Conservation (phyloP, 2,113 vertebrate genomes). For the Symphodus melops region DNA sequence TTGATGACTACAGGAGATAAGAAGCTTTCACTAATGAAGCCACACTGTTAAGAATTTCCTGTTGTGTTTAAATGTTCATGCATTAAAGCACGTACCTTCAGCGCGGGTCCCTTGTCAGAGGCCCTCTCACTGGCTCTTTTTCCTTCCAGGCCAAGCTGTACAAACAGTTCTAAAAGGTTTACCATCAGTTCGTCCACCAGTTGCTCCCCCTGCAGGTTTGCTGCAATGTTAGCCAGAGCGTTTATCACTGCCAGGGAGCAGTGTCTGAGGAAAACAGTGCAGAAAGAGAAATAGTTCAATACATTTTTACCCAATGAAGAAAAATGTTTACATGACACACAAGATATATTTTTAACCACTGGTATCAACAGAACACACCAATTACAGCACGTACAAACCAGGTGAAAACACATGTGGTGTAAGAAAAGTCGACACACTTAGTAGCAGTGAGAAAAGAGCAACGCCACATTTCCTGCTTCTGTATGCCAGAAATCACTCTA, state of each 20-base stretch:
- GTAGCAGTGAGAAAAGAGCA: background rate
- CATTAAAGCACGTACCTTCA: constrained; percentile 86
- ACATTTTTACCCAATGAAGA: background rate
- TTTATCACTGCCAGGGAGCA: constrained; percentile 97
- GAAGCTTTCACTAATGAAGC: constrained; percentile 4
- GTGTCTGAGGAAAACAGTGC: constrained; percentile 82
- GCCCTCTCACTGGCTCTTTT: constrained; percentile 96
- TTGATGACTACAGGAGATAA: constrained; percentile 88
- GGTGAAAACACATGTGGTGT: background rate
- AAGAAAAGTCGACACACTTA: no score
- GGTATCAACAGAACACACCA: background rate
- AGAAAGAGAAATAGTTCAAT: constrained; percentile 10
- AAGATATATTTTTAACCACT: background rate
- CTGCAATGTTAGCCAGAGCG: constrained; percentile 95
- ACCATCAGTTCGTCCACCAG: constrained; percentile 95
- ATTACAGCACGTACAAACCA: background rate
- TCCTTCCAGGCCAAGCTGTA: constrained; percentile 96
- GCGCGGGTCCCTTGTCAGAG: constrained; percentile 93
- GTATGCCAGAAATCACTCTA: background rate
- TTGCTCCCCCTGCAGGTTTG: constrained; percentile 94
- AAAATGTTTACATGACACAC: background rate
- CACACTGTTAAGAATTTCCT: constrained; percentile 10
- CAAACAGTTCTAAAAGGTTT: constrained; percentile 96
- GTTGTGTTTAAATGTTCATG: constrained; percentile 4
- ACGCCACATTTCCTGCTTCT: background rate